These are phyloP conservation scores for Parapsyche elsis DNA, from an alignment of 1,140 invertebrate genomes.

Conservation along the genomic window DNA sequence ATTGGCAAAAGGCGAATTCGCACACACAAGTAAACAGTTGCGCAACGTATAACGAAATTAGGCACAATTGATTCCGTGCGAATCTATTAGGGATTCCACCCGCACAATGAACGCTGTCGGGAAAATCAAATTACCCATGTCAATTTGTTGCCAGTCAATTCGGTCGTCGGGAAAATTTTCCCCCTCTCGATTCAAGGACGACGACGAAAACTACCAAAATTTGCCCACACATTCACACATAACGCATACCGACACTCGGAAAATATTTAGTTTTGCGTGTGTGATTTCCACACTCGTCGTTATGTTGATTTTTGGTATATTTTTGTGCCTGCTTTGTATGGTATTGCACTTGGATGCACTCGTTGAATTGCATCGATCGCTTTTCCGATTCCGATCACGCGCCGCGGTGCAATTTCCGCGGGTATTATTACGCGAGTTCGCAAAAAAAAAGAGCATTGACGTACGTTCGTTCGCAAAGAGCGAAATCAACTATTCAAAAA, in stretches of 20 bases:
- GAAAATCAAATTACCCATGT: constrained; percentile 56
- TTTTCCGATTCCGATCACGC: constrained; percentile 8
- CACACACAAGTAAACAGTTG: constrained; percentile 5
- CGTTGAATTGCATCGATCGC: neutral
- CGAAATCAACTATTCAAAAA: neutral
- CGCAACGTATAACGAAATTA: constrained; percentile 40
- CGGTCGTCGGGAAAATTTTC: constrained; percentile 17
- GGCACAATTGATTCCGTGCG: constrained; percentile 42
- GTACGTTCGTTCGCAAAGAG: neutral
- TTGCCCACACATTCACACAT: neutral
- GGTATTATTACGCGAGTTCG: neutral
- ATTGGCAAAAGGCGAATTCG: neutral
- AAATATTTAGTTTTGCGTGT: neutral
- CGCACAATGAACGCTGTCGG: constrained; percentile 48
- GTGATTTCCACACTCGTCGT: no score
- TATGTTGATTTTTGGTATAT: neutral
- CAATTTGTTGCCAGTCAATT: constrained; percentile 56
- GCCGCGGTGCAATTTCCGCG: constrained; percentile 13
- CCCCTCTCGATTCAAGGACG: constrained; percentile 34
- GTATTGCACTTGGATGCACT: no score
- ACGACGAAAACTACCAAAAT: constrained; percentile 20
- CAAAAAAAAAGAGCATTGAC: neutral
- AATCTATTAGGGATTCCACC: constrained; percentile 45
- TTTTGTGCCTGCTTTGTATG: no score
- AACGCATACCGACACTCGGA: neutral